These are phyloP conservation scores for Colius striatus DNA, from an alignment of 2,113 vertebrate species.

Conservation along the genomic window DNA sequence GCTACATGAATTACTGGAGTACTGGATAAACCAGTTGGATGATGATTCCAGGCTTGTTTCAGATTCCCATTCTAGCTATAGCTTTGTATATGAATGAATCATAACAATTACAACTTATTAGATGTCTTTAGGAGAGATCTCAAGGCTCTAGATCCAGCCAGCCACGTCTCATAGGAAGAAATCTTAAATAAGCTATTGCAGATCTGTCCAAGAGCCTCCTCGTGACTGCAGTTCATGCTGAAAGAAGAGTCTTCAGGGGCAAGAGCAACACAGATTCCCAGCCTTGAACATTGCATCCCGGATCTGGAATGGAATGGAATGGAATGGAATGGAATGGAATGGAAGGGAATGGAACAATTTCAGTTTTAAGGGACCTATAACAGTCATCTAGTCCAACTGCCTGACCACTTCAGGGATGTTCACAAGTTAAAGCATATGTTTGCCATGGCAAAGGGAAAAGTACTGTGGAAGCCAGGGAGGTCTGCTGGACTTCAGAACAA, in stretches of 20 bases:
- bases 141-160: background rate
- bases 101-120: background rate
- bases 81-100: background rate
- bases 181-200: background rate
- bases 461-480: background rate
- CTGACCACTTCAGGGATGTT: background rate
- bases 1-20: background rate
- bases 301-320: background rate
- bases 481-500: background rate
- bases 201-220: background rate
- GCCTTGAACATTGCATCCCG: background rate
- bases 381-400: background rate
- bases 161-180: background rate
- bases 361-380: background rate
- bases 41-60: background rate
- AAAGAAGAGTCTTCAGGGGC: background rate
- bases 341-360: background rate
- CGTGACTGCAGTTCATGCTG: background rate
- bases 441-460: background rate
- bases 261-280: background rate
- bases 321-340: background rate
- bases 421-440: background rate
- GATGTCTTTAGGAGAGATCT: background rate
- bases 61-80: background rate
- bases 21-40: background rate